Base-by-base conservation (phyloP, 2,888 invertebrate species). In the Spicauda simplicius region DNA sequence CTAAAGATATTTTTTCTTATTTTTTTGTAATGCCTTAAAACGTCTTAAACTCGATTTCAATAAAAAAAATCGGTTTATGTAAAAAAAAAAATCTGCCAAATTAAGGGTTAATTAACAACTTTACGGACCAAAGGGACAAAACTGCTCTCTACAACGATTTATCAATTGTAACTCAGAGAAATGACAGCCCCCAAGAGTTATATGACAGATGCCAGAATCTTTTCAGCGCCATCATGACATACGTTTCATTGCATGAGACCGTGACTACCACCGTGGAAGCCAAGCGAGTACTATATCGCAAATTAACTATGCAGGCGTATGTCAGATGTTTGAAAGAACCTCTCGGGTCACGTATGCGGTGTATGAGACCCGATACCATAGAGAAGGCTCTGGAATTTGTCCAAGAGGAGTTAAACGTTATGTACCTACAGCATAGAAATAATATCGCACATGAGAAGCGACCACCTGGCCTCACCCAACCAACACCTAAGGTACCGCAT, bases 141-240 rank as follows among this genome's bases (percentile, higher is more conserved):
- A 74, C 75, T 14, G 53, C 75, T 0, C 57, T 76, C 0, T 76
- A 74, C 20, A 74, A 70, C 14, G 74, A 76, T 56, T 56, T 77
- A 7, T 33, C 74, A 2, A 11, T 77, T 16, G 16, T 61, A 10
- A 71, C 67, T 0, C 74, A 77, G 57, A 75, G 74, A 0, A 48
- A 54, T 1, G 18, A 16, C 2, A 72, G 70, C 2, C 75, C 75
- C 0, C 74, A 75, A 16, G 75, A 75, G 56, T 76, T 74, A 53
- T 77, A 76, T 20, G 75, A 74, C 7, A 64, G 65, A n/a, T 74
- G 74, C 12, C 74, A 69, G 30, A 73, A 56, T 30, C 57, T 76
- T 20, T 74, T 74, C 30, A 60, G 60, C 18, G 52, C n/a, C n/a
- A n/a, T n/a, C 12, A 45, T 58, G 58, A 58, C 45, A 0, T 58